These are phyloP conservation scores for Colletes collaris DNA, from an alignment of 2,888 invertebrate species.

Conservation along the genomic window DNA sequence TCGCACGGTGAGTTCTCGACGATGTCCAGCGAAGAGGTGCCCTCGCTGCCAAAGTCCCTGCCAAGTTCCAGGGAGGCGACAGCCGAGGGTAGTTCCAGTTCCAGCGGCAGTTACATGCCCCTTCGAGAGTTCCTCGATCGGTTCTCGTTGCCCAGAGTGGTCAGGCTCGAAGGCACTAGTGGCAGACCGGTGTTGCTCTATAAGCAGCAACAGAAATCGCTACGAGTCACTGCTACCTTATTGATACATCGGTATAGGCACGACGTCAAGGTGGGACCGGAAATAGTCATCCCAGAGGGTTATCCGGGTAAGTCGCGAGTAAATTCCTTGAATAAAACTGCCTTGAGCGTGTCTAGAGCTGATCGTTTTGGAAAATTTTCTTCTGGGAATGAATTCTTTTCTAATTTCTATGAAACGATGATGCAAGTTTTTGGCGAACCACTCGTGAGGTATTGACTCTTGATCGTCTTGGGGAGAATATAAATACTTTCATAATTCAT, in stretches of 20 bases:
- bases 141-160: constrained; percentile 83
- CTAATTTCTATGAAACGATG: too few species aligned
- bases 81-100: constrained; percentile 78
- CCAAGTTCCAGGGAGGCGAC: constrained; percentile 81
- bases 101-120: constrained; percentile 78
- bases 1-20: constrained; percentile 81
- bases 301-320: constrained; percentile 81
- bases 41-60: constrained; percentile 77
- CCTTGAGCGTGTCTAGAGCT: too few species aligned
- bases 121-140: constrained; percentile 82
- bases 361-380: too few species aligned
- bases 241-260: constrained; percentile 84
- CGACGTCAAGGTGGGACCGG: constrained; percentile 83
- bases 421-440: too few species aligned
- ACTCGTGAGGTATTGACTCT: too few species aligned
- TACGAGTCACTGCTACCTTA: constrained; percentile 79
- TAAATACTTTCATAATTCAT: too few species aligned
- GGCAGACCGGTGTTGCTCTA: constrained; percentile 82
- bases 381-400: too few species aligned
- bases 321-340: background rate
- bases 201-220: constrained; percentile 78
- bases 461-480: too few species aligned
- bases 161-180: constrained; percentile 81
- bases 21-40: constrained; percentile 80
- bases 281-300: constrained; percentile 84